Evolutionary conservation across 2,113 vertebrate genomes (phyloP).

Genomic region (Vidua chalybeata): DNA sequence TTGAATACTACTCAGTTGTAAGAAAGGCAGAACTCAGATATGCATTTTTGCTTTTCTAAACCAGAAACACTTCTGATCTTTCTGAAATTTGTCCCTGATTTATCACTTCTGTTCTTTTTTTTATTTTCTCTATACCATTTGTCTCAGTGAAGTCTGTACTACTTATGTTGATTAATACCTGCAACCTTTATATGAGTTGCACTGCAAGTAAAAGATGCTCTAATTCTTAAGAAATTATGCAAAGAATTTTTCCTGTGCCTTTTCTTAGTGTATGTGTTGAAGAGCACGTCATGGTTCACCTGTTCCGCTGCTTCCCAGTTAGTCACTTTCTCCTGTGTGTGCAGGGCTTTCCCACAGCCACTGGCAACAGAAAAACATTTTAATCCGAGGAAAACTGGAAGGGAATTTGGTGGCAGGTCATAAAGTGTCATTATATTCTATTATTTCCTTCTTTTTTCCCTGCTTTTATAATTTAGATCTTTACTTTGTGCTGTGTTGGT

Average conservation of each 20-base stretch:
- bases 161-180: background rate
- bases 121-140: background rate
- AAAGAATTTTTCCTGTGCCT: background rate
- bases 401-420: background rate
- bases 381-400: background rate
- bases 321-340: constrained; percentile 35
- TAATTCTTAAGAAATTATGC: background rate
- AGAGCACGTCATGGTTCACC: background rate
- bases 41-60: background rate
- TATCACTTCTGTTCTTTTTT: background rate
- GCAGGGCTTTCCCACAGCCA: constrained; percentile 1
- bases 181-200: background rate
- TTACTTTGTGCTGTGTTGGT: background rate
- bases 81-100: background rate
- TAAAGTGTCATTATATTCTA: background rate
- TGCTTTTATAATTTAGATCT: background rate
- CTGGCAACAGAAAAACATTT: constrained; percentile 1
- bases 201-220: background rate
- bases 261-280: background rate
- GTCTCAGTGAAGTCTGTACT: background rate
- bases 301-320: background rate
- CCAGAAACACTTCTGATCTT: background rate
- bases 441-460: background rate
- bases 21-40: background rate
- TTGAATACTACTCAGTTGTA: background rate